Evolutionary conservation across 2,888 invertebrate species (phyloP).

Genomic region (Anthrax anthrax): DNA sequence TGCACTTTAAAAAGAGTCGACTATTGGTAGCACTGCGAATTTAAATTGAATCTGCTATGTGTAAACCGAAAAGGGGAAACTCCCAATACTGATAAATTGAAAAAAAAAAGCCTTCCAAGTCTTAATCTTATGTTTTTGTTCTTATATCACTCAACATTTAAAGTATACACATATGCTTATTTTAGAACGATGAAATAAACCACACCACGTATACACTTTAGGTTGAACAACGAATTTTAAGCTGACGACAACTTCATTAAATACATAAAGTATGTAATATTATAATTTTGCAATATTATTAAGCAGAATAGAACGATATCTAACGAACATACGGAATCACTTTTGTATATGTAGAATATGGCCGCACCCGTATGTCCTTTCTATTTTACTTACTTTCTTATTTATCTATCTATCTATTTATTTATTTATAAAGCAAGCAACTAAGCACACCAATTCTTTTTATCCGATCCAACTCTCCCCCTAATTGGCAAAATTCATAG

Average conservation of each 20-base stretch:
- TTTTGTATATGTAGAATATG: background rate
- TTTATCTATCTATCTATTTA: too few relatives aligned
- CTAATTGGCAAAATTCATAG: background rate
- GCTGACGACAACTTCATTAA: too few relatives aligned
- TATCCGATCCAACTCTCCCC: constrained; percentile 3
- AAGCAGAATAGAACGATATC: too few relatives aligned
- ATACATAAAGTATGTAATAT: too few relatives aligned
- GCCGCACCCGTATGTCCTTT: constrained; percentile 10
- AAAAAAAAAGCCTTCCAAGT: too few relatives aligned
- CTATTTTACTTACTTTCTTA: background rate
- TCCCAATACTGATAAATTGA: too few relatives aligned
- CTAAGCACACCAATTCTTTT: constrained; percentile 1
- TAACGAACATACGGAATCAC: too few relatives aligned
- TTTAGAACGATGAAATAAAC: background rate
- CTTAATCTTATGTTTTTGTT: too few relatives aligned
- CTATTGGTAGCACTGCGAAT: background rate
- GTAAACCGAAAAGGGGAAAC: background rate
- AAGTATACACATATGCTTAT: background rate
- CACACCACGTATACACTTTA: background rate
- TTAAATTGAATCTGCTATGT: too few relatives aligned
- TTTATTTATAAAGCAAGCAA: background rate
- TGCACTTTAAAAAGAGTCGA: background rate
- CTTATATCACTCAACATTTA: background rate
- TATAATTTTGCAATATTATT: too few relatives aligned
- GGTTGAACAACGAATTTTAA: background rate